Evolutionary conservation across 1,140 invertebrate genomes (phyloP).

Genomic region (Philopotamus ludificatus): DNA sequence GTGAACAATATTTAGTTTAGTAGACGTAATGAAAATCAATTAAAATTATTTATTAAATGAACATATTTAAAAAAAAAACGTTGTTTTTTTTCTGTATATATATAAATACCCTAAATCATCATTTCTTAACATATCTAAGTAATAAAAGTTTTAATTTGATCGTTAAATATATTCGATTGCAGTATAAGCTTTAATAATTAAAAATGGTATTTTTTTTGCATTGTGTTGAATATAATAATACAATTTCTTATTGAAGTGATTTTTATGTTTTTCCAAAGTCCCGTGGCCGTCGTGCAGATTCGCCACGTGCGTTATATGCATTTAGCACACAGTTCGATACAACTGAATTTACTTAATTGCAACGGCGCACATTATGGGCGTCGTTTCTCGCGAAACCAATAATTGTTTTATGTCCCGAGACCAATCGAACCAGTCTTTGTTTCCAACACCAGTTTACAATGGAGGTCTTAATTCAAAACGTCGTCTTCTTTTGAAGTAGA

Average conservation of each 20-base stretch:
- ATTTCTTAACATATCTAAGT: no score
- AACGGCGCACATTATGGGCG: background rate
- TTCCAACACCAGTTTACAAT: slow-evolving; percentile 13
- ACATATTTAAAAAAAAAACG: slow-evolving; percentile 34
- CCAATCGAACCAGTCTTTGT: slow-evolving; percentile 35
- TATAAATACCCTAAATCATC: no score
- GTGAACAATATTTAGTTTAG: slow-evolving; percentile 41
- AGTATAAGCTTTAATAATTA: no score
- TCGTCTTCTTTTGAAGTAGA: background rate
- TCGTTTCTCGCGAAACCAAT: slow-evolving; percentile 32
- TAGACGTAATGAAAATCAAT: slow-evolving; percentile 40
- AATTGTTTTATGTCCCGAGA: slow-evolving; percentile 37
- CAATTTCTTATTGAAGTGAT: no score
- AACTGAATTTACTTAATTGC: slow-evolving; percentile 23
- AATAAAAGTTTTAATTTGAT: no score
- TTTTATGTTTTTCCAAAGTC: no score
- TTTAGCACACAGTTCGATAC: background rate
- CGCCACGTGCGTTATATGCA: background rate
- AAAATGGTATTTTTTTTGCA: no score
- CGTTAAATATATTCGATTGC: no score
- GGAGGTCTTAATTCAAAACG: background rate
- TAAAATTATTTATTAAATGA: slow-evolving; percentile 43
- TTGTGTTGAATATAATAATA: no score
- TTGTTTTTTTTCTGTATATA: slow-evolving; percentile 12
- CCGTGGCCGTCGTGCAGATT: no score